These are phyloP conservation scores for Phoeniculus purpureus DNA, from an alignment of 2,797 vertebrate genomes.

Conservation along the genomic window DNA sequence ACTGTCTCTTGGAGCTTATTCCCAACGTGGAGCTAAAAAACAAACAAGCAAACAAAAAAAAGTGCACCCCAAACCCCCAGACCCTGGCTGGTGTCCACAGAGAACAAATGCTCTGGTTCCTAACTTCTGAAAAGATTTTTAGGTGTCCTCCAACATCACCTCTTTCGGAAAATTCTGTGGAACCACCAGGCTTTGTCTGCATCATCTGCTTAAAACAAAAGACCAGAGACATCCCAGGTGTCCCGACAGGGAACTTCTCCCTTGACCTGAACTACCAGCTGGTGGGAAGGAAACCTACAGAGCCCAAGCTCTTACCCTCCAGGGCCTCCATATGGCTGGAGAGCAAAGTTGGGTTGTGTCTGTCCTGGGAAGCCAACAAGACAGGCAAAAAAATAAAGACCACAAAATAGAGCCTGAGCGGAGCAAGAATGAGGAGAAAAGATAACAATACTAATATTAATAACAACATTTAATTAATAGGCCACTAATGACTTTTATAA, in stretches of 20 bases:
- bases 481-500: slow-evolving; percentile 52
- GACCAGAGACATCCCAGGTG: background rate
- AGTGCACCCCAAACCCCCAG: background rate
- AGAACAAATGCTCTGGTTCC: slow-evolving; percentile 33
- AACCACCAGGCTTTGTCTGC: background rate
- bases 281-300: background rate
- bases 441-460: slow-evolving; percentile 27
- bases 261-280: background rate
- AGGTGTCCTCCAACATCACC: background rate
- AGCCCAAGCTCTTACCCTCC: background rate
- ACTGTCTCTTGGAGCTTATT: slow-evolving; percentile 62
- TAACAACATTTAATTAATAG: slow-evolving; percentile 52
- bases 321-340: background rate
- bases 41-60: slow-evolving; percentile 41
- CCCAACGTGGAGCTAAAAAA: slow-evolving; percentile 50
- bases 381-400: background rate
- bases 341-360: background rate
- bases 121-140: background rate
- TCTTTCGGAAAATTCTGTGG: slow-evolving; percentile 4
- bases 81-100: slow-evolving; percentile 25
- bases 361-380: background rate
- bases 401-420: background rate
- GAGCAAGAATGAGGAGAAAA: background rate
- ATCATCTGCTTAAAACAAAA: background rate
- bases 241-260: background rate